These are phyloP conservation scores for Syngnathus rostellatus DNA, from an alignment of 2,797 vertebrate species.

Conservation along the genomic window DNA sequence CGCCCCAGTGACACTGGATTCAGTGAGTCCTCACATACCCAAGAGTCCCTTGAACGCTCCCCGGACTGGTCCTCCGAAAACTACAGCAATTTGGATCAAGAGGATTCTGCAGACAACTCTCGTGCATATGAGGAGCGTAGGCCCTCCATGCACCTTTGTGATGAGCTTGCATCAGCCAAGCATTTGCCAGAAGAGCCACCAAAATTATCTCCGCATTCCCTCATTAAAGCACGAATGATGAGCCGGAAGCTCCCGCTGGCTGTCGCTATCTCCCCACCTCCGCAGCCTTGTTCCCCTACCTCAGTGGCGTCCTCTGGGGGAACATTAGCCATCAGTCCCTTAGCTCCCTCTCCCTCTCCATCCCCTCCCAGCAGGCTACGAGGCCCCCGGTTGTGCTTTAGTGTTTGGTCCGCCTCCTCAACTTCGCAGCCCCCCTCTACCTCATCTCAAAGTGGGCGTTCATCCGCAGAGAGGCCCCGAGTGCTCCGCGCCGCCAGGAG, in stretches of 20 bases:
- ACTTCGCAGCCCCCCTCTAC: constrained; percentile 63
- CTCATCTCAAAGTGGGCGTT: constrained; percentile 55
- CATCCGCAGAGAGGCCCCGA: constrained; percentile 44
- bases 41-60: constrained; percentile 64
- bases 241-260: constrained; percentile 67
- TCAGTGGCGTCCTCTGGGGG: constrained; percentile 58
- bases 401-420: constrained; percentile 69
- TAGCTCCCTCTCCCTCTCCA: constrained; percentile 56
- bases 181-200: constrained; percentile 60
- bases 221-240: constrained; percentile 61
- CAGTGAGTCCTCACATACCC: constrained; percentile 66
- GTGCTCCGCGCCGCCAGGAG: constrained; percentile 51
- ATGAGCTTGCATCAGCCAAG: constrained; percentile 66
- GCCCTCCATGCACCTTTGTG: constrained; percentile 52
- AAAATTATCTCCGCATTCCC: constrained; percentile 42
- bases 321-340: constrained; percentile 57
- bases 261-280: constrained; percentile 56
- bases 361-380: constrained; percentile 59
- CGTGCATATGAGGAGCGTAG: constrained; percentile 52
- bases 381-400: constrained; percentile 76
- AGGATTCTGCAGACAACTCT: constrained; percentile 48
- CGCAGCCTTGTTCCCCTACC: constrained; percentile 63
- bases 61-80: constrained; percentile 74
- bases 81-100: constrained; percentile 61
- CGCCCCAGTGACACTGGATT: constrained; percentile 50